Evolutionary conservation across 2,888 invertebrate species (phyloP).

Genomic region (Eupeodes luniger): DNA sequence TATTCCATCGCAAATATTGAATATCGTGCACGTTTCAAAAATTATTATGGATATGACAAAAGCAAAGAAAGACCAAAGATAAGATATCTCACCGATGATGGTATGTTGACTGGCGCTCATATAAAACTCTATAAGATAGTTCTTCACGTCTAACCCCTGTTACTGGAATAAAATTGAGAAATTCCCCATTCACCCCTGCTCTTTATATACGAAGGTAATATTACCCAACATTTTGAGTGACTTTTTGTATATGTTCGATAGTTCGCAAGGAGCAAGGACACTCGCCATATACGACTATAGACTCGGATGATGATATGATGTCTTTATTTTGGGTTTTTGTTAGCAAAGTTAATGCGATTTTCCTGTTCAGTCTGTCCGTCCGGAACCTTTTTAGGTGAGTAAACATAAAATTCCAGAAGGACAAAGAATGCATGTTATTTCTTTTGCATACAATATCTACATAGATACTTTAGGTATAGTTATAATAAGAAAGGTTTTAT

Average conservation of each 20-base stretch:
- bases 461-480: no score
- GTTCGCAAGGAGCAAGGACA: slow-evolving; percentile 47
- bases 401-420: slow-evolving; percentile 44
- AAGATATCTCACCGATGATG: slow-evolving; percentile 60
- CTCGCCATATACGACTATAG: not conserved
- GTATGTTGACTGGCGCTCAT: not conserved
- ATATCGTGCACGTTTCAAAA: slow-evolving; percentile 75
- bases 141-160: slow-evolving; percentile 44
- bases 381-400: slow-evolving; percentile 68
- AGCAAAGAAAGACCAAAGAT: slow-evolving; percentile 63
- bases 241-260: slow-evolving; percentile 29
- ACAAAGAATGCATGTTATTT: slow-evolving; percentile 15
- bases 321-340: slow-evolving; percentile 76
- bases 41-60: slow-evolving; percentile 73
- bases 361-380: slow-evolving; percentile 78
- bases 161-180: not conserved
- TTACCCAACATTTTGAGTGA: slow-evolving; percentile 60
- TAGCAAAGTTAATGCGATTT: slow-evolving; percentile 81
- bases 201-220: slow-evolving; percentile 52
- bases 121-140: slow-evolving; percentile 23
- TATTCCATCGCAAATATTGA: slow-evolving; percentile 72
- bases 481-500: not conserved
- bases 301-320: slow-evolving; percentile 20
- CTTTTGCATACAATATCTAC: slow-evolving; percentile 32
- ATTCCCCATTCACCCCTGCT: slow-evolving; percentile 5